phyloP scores from a whole-genome alignment of 2,113 vertebrate genomes.

The Caloenas nicobarica region DNA sequence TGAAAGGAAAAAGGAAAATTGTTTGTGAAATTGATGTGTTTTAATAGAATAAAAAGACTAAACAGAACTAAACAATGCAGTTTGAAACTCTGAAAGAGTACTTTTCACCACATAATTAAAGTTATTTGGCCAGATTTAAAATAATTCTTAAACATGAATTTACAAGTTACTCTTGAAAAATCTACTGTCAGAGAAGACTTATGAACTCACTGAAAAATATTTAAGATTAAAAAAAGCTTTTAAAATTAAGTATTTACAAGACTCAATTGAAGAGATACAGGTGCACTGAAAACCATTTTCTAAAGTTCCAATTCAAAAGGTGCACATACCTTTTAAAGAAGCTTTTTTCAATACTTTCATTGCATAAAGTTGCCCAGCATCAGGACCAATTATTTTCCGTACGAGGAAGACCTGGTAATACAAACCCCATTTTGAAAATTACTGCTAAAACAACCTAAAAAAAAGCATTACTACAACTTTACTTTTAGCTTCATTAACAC shows the following conservation, averaged over 20 bases:
- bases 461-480: not conserved
- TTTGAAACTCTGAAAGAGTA: not conserved
- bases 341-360: conserved; percentile 99
- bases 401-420: conserved; percentile 91
- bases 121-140: not conserved
- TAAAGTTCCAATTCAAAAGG: not conserved
- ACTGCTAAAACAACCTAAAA: not conserved
- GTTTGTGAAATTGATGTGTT: not conserved
- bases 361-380: conserved; percentile 96
- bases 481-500: not conserved
- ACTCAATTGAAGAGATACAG: not conserved
- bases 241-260: not conserved
- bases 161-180: not conserved
- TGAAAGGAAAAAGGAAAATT: not conserved
- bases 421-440: not conserved
- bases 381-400: conserved; percentile 91
- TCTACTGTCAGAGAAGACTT: not conserved
- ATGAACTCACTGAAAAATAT: not conserved
- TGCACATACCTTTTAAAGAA: conserved; percentile 90
- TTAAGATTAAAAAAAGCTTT: not conserved
- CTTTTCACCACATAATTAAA: conserved; percentile 1
- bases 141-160: not conserved
- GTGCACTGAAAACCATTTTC: not conserved
- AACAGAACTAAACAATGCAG: not conserved
- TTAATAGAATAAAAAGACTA: not conserved